phyloP scores from a whole-genome alignment of 2,113 vertebrate species.

The Brevimyrus niger region DNA sequence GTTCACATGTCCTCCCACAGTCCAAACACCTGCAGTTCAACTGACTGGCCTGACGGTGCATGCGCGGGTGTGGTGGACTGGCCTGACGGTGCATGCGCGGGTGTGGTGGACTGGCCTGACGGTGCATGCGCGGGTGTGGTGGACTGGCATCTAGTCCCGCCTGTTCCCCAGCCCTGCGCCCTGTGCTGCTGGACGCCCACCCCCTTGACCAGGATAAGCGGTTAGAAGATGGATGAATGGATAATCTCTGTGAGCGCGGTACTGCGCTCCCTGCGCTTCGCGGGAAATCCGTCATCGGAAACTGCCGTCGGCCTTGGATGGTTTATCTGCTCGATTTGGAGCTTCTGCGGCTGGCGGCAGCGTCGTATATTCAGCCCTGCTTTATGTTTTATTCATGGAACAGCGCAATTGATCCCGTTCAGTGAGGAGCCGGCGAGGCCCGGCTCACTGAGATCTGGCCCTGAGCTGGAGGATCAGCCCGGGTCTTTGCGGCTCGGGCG shows the following conservation, averaged over 20 bases:
- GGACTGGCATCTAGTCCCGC: background rate
- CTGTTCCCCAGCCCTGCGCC: background rate
- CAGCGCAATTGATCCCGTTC: background rate
- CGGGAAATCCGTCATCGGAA: background rate
- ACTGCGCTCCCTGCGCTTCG: background rate
- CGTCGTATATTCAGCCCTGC: background rate
- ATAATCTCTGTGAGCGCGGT: background rate
- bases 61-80: no score
- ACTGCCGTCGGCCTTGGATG: background rate
- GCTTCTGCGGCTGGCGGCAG: background rate
- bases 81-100: no score
- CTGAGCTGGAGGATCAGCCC: background rate
- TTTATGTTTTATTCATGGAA: background rate
- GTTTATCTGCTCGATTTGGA: background rate
- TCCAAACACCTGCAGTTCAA: background rate
- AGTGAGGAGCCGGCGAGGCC: background rate
- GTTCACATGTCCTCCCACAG: background rate
- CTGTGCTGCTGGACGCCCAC: background rate
- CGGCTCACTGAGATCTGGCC: background rate
- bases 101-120: no score
- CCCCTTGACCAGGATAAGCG: background rate
- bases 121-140: background rate
- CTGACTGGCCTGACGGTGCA: no score
- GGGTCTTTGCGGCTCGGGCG: background rate
- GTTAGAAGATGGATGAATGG: background rate